Percentiles rank a stretch among this genome's conserved stretches.
Evolutionary conservation across 2,113 vertebrate genomes (phyloP).

Genomic region (Hiodon alosoides): DNA sequence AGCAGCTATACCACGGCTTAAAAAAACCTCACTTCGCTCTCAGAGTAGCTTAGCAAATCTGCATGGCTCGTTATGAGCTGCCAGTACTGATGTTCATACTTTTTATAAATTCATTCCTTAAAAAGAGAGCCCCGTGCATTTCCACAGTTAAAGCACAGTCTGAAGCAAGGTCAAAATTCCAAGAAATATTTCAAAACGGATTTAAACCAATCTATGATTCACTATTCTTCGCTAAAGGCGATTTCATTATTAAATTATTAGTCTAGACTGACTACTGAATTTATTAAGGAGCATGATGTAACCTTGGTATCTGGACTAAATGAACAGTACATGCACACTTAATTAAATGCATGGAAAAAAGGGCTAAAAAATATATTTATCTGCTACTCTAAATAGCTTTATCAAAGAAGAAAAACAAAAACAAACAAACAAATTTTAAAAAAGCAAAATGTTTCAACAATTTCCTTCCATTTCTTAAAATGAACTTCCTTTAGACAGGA

Average conservation of each 20-base stretch:
- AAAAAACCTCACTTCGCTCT: no score
- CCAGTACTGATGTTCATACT: no score
- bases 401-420: neutral
- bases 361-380: neutral
- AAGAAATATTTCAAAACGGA: neutral
- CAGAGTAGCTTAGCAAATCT: no score
- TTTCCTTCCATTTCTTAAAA: neutral
- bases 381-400: neutral
- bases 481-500: neutral
- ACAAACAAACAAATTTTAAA: no score
- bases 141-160: neutral
- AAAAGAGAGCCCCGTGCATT: no score
- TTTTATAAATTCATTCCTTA: neutral
- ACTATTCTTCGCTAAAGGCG: neutral
- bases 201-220: neutral
- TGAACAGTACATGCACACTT: neutral
- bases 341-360: neutral
- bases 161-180: neutral
- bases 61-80: no score
- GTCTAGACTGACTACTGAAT: neutral
- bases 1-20: no score
- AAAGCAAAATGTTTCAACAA: no score
- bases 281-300: neutral
- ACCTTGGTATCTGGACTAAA: neutral
- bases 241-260: constrained; percentile 12